A percentile compares a stretch with the other conserved stretches of the same genome.
Conservation (phyloP, 2,888 invertebrate species). For the Omphaloscelis lunosa region DNA sequence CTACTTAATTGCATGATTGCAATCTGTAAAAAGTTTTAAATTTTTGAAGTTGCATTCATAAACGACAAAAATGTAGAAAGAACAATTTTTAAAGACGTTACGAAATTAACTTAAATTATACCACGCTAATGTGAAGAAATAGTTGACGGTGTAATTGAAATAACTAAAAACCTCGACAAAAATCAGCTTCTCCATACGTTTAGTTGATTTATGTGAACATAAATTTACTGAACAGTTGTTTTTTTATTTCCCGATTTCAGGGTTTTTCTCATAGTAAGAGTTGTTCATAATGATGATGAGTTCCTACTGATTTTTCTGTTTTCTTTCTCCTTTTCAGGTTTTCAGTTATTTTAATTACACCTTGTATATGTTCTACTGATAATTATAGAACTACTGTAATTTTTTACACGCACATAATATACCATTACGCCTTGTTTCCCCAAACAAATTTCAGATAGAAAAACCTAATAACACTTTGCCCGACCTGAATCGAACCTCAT, state of each 20-base stretch:
- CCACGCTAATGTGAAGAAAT: background rate
- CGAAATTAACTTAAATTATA: background rate
- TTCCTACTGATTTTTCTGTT: too few relatives aligned
- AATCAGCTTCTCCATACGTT: background rate
- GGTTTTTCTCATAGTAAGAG: too few relatives aligned
- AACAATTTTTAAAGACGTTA: background rate
- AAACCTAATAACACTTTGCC: too few relatives aligned
- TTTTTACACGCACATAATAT: too few relatives aligned
- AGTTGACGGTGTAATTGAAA: background rate
- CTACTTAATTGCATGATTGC: constrained; percentile 10
- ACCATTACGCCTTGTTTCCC: too few relatives aligned
- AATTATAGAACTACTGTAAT: too few relatives aligned
- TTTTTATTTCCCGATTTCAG: background rate
- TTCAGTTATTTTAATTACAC: background rate
- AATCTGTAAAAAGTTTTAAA: background rate
- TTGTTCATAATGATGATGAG: too few relatives aligned
- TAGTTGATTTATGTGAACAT: background rate
- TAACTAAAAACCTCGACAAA: background rate
- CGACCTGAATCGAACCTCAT: too few relatives aligned
- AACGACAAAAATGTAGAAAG: background rate
- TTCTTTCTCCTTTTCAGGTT: background rate
- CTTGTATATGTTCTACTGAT: too few relatives aligned
- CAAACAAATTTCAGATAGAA: too few relatives aligned
- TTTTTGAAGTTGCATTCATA: constrained; percentile 8
- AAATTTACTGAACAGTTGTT: background rate